Evolutionary conservation across 2,113 vertebrate genomes (phyloP), one percentile per base, ranked within the genome.

Genomic region (Pelusios castaneus): DNA sequence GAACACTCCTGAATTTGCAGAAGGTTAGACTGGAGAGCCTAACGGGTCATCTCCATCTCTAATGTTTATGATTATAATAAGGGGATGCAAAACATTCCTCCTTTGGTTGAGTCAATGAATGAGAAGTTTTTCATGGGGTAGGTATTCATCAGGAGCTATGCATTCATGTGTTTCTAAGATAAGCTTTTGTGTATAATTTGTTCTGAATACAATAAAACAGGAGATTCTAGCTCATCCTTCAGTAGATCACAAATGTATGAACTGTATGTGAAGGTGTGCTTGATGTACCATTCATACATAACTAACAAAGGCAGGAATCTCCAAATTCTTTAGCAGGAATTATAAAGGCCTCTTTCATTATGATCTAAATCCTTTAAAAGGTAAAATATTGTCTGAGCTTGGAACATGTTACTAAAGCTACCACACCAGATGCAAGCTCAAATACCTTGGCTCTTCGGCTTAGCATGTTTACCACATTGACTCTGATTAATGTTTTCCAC

Each of bases 81-180:
- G 90, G 89, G 82, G 63, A 58, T 87, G 82, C 34, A 83, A 92
- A 95, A 80, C n/a, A 85, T 91, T 90, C 77, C 38, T 87, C 89
- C 12, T 80, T 55, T 22, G 80, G 10, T 77, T 93, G 91, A 96
- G 91, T 92, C 80, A 90, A 63, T 13, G 83, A 45, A 76, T 45
- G 24, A 76, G 84, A 43, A 34, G 56, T 67, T 89, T 76, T 95
- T 83, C 11, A 81, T 56, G 80, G 41, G n/a, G 7, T 82, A 78
- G 80, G 87, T 96, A 91, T 97, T 97, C 80, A 92, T 1, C 63
- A 24, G 90, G 82, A 21, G 79, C 87, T 94, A 89, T 87, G 89
- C 95, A 96, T 94, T 91, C 93, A 95, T 90, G 49, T 56, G 1
- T 67, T 93, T 92, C 92, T 90, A 86, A 93, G 88, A 82, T 11